phyloP scores from a whole-genome alignment of 2,797 vertebrate species.

The Catostomus latipinnis region DNA sequence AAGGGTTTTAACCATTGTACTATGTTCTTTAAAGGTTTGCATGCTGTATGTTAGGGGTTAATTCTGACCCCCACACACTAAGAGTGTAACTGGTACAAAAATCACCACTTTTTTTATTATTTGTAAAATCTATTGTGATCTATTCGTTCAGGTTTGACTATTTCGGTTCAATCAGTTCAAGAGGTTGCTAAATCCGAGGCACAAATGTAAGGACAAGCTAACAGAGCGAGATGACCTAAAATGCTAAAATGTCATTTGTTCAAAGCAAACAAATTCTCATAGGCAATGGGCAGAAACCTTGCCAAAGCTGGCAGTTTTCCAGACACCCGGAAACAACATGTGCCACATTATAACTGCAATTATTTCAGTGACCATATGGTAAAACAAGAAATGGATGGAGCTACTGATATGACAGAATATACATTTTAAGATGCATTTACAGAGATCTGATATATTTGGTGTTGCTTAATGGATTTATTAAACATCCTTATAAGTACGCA shows the following conservation, averaged over 20 bases:
- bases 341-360: background rate
- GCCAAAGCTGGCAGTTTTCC: background rate
- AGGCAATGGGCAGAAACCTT: background rate
- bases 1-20: too few relatives aligned
- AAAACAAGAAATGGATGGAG: background rate
- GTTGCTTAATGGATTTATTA: background rate
- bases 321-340: background rate
- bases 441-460: background rate
- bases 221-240: slow-evolving; percentile 22
- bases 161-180: slow-evolving; percentile 33
- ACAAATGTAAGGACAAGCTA: slow-evolving; percentile 31
- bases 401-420: background rate
- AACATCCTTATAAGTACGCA: background rate
- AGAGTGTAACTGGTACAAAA: too few relatives aligned
- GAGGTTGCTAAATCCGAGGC: slow-evolving; percentile 11
- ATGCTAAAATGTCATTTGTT: slow-evolving; percentile 32
- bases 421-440: background rate
- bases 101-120: too few relatives aligned
- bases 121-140: too few relatives aligned
- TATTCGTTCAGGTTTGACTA: background rate
- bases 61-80: too few relatives aligned
- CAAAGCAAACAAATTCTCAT: slow-evolving; percentile 23
- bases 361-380: background rate
- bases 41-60: too few relatives aligned
- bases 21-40: too few relatives aligned